These are phyloP conservation scores for Cryptus viduatorius DNA, from an alignment of 2,888 invertebrate genomes.

Conservation along the genomic window DNA sequence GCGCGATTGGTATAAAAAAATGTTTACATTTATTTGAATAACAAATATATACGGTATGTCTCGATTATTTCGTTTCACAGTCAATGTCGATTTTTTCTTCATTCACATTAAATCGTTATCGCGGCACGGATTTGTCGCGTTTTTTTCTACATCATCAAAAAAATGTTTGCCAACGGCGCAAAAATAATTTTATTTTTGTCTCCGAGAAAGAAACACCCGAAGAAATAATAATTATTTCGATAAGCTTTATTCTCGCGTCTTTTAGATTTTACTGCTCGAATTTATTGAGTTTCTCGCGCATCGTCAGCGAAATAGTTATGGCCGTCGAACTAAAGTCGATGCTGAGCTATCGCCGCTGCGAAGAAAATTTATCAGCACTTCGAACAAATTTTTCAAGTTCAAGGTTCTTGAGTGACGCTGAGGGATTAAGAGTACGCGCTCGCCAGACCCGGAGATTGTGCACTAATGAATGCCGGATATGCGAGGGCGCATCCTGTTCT, in stretches of 20 bases:
- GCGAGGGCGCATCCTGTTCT: slow-evolving; percentile 57
- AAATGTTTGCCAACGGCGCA: not conserved
- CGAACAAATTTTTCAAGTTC: not conserved
- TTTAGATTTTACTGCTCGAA: not conserved
- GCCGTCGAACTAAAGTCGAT: not conserved
- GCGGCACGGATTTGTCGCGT: not conserved
- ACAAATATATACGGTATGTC: too few species aligned
- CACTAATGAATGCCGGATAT: slow-evolving; percentile 65
- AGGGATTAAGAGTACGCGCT: not conserved
- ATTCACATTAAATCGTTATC: not conserved
- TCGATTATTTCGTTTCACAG: not conserved
- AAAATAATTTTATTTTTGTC: not conserved
- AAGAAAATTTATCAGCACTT: not conserved
- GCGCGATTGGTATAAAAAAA: too few species aligned
- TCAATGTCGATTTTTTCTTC: not conserved
- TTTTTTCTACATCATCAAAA: not conserved
- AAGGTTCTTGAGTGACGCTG: not conserved
- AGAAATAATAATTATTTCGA: not conserved
- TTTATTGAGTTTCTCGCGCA: slow-evolving; percentile 13
- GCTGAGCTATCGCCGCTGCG: not conserved
- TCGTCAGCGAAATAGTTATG: slow-evolving; percentile 11
- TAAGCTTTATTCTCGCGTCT: too few species aligned
- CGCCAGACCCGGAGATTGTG: slow-evolving; percentile 21
- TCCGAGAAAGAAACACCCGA: not conserved
- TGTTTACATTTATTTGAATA: too few species aligned